Base-by-base conservation (phyloP, 2,113 vertebrate genomes). In the Glareola pratincola region DNA sequence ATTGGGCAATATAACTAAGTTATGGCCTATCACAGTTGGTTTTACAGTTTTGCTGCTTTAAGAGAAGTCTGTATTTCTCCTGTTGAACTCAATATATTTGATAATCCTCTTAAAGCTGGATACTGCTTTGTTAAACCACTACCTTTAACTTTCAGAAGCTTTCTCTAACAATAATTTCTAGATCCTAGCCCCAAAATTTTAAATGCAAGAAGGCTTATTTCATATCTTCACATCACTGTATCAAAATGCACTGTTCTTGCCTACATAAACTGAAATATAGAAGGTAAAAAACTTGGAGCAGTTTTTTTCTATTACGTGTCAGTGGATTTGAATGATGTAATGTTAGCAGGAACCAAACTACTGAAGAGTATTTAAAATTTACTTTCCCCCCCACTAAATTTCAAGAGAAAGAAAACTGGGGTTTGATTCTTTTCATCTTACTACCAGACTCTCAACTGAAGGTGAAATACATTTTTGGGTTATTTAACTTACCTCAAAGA, bases 401-500 rank as follows among this genome's bases (percentile, higher is more conserved):
- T 91, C 51, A 91, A 48, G 21, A 66, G 16, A 69, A 84, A 85
- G 22, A 59, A 57, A 78, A n/a, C 6, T 45, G 13, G 9, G 23
- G 4, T 37, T 92, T 69, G 19, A 1, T 37, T 48, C 6, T 39
- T 54, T 79, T 57, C 17, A n/a, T 68, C 43, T 84, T 41, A 32
- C 34, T 41, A 13, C 8, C 51, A 62, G 32, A 90, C 10, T 29
- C 51, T 85, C 62, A 67, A 15, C 2, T 2, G 1, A 82, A 79
- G 14, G 43, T 20, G 17, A 92, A 64, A 68, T 43, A 60, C 0
- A 1, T 29, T 74, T 93, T 45, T 7, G 6, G 22, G 32, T 10
- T 68, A 59, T 51, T 85, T 47, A 72, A 22, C 48, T 97, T 98
- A 99, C 99, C 99, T 99, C 99, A 96, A 99, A 99, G 10, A 99